Base-by-base conservation (phyloP, 2,113 vertebrate genomes). In the Spheniscus mendiculus region DNA sequence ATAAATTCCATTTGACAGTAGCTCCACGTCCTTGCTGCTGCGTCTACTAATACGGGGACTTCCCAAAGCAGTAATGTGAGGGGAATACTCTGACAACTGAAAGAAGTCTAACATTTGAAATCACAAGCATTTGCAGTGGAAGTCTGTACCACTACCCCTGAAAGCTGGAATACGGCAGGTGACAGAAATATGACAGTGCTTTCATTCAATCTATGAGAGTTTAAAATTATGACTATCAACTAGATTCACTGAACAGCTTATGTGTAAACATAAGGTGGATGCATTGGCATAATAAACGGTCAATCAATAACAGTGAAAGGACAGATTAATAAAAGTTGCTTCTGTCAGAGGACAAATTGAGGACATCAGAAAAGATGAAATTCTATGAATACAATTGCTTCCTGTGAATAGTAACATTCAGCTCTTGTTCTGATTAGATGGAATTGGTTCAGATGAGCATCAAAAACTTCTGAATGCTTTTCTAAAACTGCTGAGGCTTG, bases 361-460 rank as follows among this genome's bases (percentile, higher is more conserved):
- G 95, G 95, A 97, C 96, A 96, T 85, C 81, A 93, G 91, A 93
- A 96, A 93, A 94, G 81, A 96, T 91, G 87, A 96, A 97, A 96
- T 96, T 96, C 95, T 88, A 91, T 94, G 93, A 96, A 96, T 96
- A 95, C 95, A 97, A 97, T 94, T 96, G 91, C 93, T 94, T 94
- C 93, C 93, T 88, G 82, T 93, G 93, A 97, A 96, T 96, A 96
- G 94, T 86, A 91, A 94, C 93, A 89, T 91, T 89, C 95, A 94
- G 89, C 73, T 95, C 89, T 71, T 95, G 87, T 95, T 95, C 96
- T 85, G 94, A 97, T 96, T 96, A 96, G 91, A 94, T 97, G 96
- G 96, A 97, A 97, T 94, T 93, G 95, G 96, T 96, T 96, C 96
- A 97, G 96, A 97, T 95, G 95, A 97, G 89, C 93, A 95, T 94